Base-by-base conservation (phyloP, 2,113 vertebrate species). In the Collichthys lucidus region DNA sequence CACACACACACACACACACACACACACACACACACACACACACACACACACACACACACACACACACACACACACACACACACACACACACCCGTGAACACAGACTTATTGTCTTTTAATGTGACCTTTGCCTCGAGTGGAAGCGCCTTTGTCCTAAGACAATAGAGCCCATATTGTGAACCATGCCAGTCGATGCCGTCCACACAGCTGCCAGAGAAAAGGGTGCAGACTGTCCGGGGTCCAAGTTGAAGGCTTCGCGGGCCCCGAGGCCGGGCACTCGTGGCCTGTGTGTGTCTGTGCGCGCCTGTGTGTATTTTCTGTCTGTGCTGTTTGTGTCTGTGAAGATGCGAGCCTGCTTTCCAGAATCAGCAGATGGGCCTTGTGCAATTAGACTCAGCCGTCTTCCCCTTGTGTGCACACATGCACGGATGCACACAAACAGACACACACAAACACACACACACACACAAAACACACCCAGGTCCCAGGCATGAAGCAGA, bases 91-190 rank as follows among this genome's bases (percentile, higher is more conserved):
- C 31, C 69, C 46, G 42, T 86, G 84, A 87, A 89, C 75, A 79
- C 44, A 68, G 61, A 79, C 80, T 59, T 85, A 89, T 93, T 92
- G 90, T 93, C 81, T 88, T 69, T 60, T 65, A 80, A 69, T 72
- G 66, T 92, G 92, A 91, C 92, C 90, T 92, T 93, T 93, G 81
- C 81, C 53, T 89, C 78, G 89, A 84, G 84, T 79, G 44, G 73
- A 85, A 85, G 71, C 80, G 76, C 90, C 86, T 93, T 93, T 94
- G 92, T 94, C 68, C 75, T 61, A 22, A 85, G 44, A 94, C 92
- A 92, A 93, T 90, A 68, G 92, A 16, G 66, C 50, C 84, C 92
- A 91, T 92, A 91, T 91, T 93, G 88, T 84, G 83, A 91, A 91
- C 89, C 79, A 83, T 92, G 86, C 88, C 88, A 90, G 87, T 91